phyloP scores from a whole-genome alignment of 2,888 invertebrate genomes.

The Argyresthia goedartella region DNA sequence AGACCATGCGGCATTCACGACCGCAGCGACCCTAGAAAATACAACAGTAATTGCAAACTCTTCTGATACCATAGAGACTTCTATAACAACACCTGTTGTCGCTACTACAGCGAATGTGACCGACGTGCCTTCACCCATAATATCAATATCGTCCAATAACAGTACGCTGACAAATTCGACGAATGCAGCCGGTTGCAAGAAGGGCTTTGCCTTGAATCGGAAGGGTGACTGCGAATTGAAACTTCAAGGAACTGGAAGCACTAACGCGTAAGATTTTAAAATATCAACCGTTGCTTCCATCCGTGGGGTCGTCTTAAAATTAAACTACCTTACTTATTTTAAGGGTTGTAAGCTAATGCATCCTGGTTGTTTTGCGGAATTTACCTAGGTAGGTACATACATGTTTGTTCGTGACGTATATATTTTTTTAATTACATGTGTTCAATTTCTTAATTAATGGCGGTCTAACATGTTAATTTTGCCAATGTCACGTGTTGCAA shows the following conservation, averaged over 20 bases:
- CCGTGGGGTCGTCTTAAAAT: too few relatives aligned
- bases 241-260: conserved; percentile 34
- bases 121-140: neutral
- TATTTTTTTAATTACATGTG: too few relatives aligned
- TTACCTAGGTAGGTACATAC: too few relatives aligned
- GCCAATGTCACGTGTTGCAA: too few relatives aligned
- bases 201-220: conserved; percentile 44
- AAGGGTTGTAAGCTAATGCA: too few relatives aligned
- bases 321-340: too few relatives aligned
- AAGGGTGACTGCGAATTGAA: conserved; percentile 53
- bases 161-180: conserved; percentile 3
- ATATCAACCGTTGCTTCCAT: neutral
- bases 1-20: neutral
- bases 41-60: neutral
- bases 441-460: too few relatives aligned
- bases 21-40: neutral
- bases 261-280: conserved; percentile 44
- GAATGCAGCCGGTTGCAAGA: conserved; percentile 33
- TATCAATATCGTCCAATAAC: neutral
- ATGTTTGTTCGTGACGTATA: too few relatives aligned
- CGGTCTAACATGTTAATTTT: too few relatives aligned
- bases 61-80: neutral
- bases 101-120: neutral
- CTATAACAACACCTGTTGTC: conserved; percentile 1
- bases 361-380: too few relatives aligned